Evolutionary conservation across 2,888 invertebrate genomes (phyloP).

Genomic region (Gnatocerus cornutus): DNA sequence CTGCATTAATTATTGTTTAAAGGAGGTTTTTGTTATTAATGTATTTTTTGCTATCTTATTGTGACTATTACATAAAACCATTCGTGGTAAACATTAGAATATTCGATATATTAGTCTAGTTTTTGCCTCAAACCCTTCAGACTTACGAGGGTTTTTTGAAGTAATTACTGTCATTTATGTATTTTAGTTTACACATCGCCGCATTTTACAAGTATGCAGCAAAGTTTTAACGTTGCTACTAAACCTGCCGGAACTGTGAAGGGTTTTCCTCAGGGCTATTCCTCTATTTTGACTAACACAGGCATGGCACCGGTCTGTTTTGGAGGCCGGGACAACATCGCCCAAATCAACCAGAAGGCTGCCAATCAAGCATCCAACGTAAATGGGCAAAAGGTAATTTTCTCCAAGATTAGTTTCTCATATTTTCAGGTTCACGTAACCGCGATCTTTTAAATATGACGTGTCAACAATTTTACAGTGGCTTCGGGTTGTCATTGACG

Average conservation of each 20-base stretch:
- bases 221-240: conserved; percentile 18
- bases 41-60: no score
- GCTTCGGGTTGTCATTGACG: background rate
- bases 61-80: no score
- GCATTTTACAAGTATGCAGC: conserved; percentile 26
- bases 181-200: conserved; percentile 19
- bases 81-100: no score
- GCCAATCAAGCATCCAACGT: conserved; percentile 37
- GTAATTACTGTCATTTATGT: background rate
- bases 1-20: no score
- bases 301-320: conserved; percentile 10
- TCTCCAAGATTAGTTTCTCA: background rate
- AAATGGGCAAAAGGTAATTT: conserved; percentile 33
- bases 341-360: conserved; percentile 26
- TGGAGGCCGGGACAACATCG: conserved; percentile 3
- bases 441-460: background rate
- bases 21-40: no score
- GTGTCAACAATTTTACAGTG: background rate
- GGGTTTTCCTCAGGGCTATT: conserved; percentile 35
- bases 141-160: no score
- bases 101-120: no score
- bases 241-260: conserved; percentile 33
- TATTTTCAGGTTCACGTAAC: no score
- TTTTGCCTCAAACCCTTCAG: no score
- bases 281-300: conserved; percentile 24